Evolutionary conservation across 2,113 vertebrate species (phyloP).

Genomic region (Cricetomys ansorgei): DNA sequence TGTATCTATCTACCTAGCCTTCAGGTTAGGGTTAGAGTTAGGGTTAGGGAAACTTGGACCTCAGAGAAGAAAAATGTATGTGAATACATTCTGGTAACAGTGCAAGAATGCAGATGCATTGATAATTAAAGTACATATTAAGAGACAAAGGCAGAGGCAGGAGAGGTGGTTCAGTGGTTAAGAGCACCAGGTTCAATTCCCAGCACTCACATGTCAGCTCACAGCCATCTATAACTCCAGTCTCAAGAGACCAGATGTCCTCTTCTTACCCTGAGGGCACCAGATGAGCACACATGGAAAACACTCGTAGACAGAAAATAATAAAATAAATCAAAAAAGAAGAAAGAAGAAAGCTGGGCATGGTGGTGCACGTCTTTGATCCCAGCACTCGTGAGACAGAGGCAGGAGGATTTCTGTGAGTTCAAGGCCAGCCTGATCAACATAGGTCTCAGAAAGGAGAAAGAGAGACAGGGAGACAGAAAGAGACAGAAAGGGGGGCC

Average conservation of each 20-base stretch:
- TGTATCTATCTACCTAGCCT: neutral
- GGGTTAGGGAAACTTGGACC: neutral
- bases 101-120: neutral
- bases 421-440: neutral
- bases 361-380: neutral
- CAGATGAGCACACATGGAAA: neutral
- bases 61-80: slow-evolving; percentile 25
- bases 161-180: neutral
- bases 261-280: neutral
- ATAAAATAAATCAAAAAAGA: neutral
- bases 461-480: no score
- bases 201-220: neutral
- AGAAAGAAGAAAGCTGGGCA: neutral
- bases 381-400: neutral
- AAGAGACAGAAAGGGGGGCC: neutral
- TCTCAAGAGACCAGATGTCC: neutral
- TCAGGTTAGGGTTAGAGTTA: neutral
- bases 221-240: neutral
- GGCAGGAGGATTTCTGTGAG: neutral
- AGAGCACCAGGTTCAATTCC: no score
- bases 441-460: neutral
- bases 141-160: neutral
- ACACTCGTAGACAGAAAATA: neutral
- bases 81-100: neutral
- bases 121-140: neutral